Base-by-base conservation (phyloP, 2,888 invertebrate genomes). In the Drosophila quinaria region DNA sequence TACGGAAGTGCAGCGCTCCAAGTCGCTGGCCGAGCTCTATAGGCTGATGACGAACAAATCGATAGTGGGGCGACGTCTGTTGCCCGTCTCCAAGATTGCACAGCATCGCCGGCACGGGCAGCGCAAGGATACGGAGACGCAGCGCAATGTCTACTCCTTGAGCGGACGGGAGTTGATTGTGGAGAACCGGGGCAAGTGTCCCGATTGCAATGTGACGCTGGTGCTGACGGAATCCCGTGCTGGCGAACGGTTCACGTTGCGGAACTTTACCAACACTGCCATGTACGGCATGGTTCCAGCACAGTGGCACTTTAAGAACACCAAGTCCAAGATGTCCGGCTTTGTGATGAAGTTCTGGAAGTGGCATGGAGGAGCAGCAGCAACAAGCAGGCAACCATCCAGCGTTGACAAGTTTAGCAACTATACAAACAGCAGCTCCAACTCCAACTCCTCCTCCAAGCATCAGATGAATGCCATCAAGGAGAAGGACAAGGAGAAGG, bases 311-410 rank as follows among this genome's bases (percentile, higher is more conserved):
- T 92, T 92, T 31, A 92, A 91, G 60, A 90, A 91, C 62, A 89
- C 93, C 60, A 94, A 94, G 80, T 93, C 94, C 0, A 94, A 94
- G 51, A 94, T 96, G 72, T 94, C 95, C 55, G 97, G 97, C 0
- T 97, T 96, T 92, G 95, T 96, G 17, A 93, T 97, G 80, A 97
- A 97, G 93, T 95, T 96, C 92, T 97, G 97, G 97, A 95, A 96
- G 88, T 97, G 96, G 96, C 94, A 94, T 73, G 80, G 60, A n/a
- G n/a, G n/a, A n/a, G n/a, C n/a, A 25, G n/a, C 39, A 1, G 31
- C 37, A 19, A 19, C 19, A 19, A 19, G 19, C 19, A 70, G 56
- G 13, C 65, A n/a, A n/a, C n/a, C n/a, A n/a, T n/a, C n/a, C n/a
- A n/a, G n/a, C 49, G 70, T 63, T 31, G 73, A 61, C 52, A 77